Conservation (phyloP, 23 tunicate species). For the Trididemnum miniatum region DNA sequence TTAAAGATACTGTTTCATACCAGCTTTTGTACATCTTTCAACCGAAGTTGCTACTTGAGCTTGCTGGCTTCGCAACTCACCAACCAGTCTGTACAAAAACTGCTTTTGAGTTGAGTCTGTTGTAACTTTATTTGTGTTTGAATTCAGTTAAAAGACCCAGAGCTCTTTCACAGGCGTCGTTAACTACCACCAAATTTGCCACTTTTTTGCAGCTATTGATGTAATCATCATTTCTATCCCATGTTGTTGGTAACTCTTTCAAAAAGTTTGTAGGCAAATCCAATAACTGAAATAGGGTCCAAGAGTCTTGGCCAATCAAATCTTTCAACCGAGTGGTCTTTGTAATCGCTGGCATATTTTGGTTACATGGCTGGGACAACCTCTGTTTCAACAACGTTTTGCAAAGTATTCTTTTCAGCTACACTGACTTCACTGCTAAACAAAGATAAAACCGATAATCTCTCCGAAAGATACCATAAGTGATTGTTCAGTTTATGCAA, state of each 20-base stretch:
- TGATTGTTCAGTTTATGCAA: neutral
- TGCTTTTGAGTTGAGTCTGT: neutral
- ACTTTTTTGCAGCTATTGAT: neutral
- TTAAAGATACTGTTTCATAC: neutral
- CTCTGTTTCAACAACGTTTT: neutral
- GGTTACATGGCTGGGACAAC: neutral
- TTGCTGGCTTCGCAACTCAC: neutral
- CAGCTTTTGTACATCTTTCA: neutral
- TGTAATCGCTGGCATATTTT: neutral
- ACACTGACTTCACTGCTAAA: neutral
- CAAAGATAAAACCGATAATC: neutral
- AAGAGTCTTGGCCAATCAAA: neutral
- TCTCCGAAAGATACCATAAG: neutral
- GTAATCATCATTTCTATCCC: neutral
- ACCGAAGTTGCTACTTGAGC: neutral
- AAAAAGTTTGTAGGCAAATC: neutral
- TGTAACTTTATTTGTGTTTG: neutral
- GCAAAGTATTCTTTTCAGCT: neutral
- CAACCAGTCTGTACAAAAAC: neutral
- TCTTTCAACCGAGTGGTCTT: neutral
- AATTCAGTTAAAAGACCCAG: neutral
- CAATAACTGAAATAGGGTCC: neutral
- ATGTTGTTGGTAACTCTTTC: neutral
- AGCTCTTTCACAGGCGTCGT: neutral
- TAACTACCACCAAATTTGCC: neutral